A percentile compares a stretch with the other conserved stretches of the same genome.
Conservation (phyloP, 2,888 invertebrate genomes). For the Drosophila suboccidentalis region DNA sequence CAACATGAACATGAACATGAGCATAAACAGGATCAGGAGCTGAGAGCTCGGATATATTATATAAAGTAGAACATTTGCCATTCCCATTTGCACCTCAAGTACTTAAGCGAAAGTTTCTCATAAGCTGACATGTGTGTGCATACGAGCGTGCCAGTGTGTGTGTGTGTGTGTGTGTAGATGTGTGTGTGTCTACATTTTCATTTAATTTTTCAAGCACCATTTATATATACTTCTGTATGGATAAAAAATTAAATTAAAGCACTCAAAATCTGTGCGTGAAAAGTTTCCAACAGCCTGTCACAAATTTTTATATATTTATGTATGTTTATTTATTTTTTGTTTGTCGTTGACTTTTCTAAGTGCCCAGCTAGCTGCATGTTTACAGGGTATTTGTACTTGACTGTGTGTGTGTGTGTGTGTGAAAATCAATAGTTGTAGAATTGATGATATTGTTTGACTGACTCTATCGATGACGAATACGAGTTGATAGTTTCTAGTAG, state of each 20-base stretch:
- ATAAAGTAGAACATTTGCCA: slow-evolving; percentile 42
- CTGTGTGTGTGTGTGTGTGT: slow-evolving; percentile 13
- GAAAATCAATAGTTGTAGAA: slow-evolving; percentile 47
- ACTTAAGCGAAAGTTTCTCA: slow-evolving; percentile 56
- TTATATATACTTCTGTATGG: slow-evolving; percentile 18
- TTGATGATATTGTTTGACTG: slow-evolving; percentile 27
- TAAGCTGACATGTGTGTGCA: slow-evolving; percentile 51
- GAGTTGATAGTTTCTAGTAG: slow-evolving; percentile 24
- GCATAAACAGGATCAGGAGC: neutral
- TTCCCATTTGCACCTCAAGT: slow-evolving; percentile 75
- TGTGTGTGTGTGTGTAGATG: slow-evolving; percentile 10
- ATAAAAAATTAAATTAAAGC: slow-evolving; percentile 61
- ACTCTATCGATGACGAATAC: slow-evolving; percentile 49
- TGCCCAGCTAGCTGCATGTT: slow-evolving; percentile 34
- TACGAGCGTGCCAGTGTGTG: slow-evolving; percentile 28
- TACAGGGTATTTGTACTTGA: slow-evolving; percentile 7
- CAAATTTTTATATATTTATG: slow-evolving; percentile 16
- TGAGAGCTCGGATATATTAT: neutral
- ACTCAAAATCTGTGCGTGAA: slow-evolving; percentile 60
- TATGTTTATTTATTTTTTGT: neutral
- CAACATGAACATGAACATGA: neutral
- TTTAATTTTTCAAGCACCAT: slow-evolving; percentile 26
- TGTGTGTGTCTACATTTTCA: slow-evolving; percentile 37
- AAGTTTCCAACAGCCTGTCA: slow-evolving; percentile 58
- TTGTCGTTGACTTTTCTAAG: slow-evolving; percentile 34